Base-by-base conservation (phyloP, 2,888 invertebrate species). In the Linnaemya vulpina region DNA sequence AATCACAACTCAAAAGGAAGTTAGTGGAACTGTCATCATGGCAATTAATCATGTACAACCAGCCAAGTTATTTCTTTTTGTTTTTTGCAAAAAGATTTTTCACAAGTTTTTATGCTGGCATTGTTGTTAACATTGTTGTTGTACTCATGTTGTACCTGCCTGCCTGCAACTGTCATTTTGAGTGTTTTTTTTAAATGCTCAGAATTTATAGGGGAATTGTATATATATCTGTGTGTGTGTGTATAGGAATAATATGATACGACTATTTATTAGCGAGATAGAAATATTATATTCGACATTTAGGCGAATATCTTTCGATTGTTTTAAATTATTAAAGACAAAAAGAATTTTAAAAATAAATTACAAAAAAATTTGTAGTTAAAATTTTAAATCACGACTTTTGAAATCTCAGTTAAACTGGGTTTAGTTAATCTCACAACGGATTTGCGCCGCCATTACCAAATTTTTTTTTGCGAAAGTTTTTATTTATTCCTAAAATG, bases 21-120 rank as follows among this genome's bases (percentile, higher is more conserved):
- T 60, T 65, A 68, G 13, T 75, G 62, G 22, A 49, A 53, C 75
- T 76, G 63, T 82, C 82, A 76, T 51, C 71, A 11, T 20, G 58
- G n/a, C 76, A 71, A 82, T 82, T 82, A 82, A 82, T 82, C 82
- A 77, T 76, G 58, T 83, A 60, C 76, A 73, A 70, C 51, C 49
- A 73, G 51, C 9, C 4, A 58, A 17, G 43, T 71, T 82, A 38
- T 43, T 20, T 49, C 43, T 43, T 13, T 13, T 40, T 43, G 20
- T 62, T 62, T 20, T n/a, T 51, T 38, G 17, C 17, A 65, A 22
- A 20, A 38, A 15, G 38, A 43, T 53, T 71, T 20, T 73, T 74
- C 35, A 10, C 30, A 17, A 5, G 51, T 71, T 63, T 49, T 43
- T 40, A 10, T 71, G 58, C 58, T 43, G 71, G 58, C 13, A 70